phyloP scores from a whole-genome alignment of 2,113 vertebrate genomes.

The Collichthys lucidus region DNA sequence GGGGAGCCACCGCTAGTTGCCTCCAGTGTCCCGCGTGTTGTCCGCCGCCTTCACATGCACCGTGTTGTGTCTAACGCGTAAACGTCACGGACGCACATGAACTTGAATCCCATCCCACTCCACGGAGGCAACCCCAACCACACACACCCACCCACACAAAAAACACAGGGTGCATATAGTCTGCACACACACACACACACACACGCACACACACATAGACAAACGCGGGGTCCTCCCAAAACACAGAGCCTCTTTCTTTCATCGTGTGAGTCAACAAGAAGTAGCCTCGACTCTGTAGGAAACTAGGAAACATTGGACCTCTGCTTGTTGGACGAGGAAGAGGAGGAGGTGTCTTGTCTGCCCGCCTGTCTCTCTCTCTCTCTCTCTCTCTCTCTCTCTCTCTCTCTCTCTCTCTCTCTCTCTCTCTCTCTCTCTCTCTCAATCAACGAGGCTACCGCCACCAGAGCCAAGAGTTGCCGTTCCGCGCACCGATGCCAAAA shows the following conservation, averaged over 20 bases:
- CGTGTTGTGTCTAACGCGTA: conserved; percentile 84
- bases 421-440: conserved; percentile 68
- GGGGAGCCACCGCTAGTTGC: conserved; percentile 89
- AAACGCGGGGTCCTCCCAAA: conserved; percentile 87
- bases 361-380: conserved; percentile 55
- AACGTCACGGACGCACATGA: conserved; percentile 97
- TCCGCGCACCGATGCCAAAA: conserved; percentile 80
- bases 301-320: conserved; percentile 81
- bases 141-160: conserved; percentile 88
- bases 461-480: conserved; percentile 83
- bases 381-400: conserved; percentile 51
- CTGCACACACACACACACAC: conserved; percentile 83
- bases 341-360: conserved; percentile 81
- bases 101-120: conserved; percentile 95
- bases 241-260: conserved; percentile 90
- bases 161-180: conserved; percentile 81
- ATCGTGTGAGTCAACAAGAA: conserved; percentile 84
- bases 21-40: conserved; percentile 87
- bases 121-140: conserved; percentile 93
- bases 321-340: conserved; percentile 79
- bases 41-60: conserved; percentile 80
- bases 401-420: conserved; percentile 49
- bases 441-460: conserved; percentile 75
- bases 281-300: conserved; percentile 71
- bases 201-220: conserved; percentile 78